Base-by-base conservation (phyloP, 2,113 vertebrate genomes). In the Aspidoscelis tigris region DNA sequence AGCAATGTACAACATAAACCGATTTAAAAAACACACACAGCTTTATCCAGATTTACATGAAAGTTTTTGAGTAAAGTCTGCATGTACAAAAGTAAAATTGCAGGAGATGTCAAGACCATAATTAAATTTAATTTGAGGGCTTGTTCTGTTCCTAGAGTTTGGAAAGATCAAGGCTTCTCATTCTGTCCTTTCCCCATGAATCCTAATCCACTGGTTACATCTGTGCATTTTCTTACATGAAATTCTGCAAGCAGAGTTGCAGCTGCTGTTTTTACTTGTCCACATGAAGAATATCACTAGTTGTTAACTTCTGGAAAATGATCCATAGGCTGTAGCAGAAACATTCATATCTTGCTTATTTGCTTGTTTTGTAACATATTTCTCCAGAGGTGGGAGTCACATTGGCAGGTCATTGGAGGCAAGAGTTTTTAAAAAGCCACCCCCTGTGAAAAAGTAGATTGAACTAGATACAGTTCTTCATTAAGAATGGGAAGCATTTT, bases 191-290 rank as follows among this genome's bases (percentile, higher is more conserved):
- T 16, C 14, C 33, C 10, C 14, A 58, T 58, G 14, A 58, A 58
- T 58, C 14, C 14, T 5, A 12, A 58, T 58, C 14, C 55, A 58
- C 10, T 58, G 55, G 47, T 16, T 58, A 44, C 39, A 89, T 82
- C 81, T 43, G 50, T 2, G n/a, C 2, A 64, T 84, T 71, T 76
- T 78, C 88, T 69, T 81, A 88, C 66, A 16, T 77, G 70, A 89
- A 90, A 12, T 21, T 44, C 66, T 86, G 82, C 12, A 85, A 77
- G 18, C 2, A 0, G 7, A 1, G 39, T 55, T 44, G 78, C 2
- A 86, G 44, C 44, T 80, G 84, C 87, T 39, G 44, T 20, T 85
- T 89, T 86, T 66, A 78, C 6, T 77, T 80, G 22, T 44, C 66
- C 4, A 73, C 2, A 2, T 64, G 39, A 55, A 65, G 50, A 70